Evolutionary conservation across 2,888 invertebrate genomes (phyloP), one percentile per base, ranked within the genome.

Genomic region (Germaria angustata): DNA sequence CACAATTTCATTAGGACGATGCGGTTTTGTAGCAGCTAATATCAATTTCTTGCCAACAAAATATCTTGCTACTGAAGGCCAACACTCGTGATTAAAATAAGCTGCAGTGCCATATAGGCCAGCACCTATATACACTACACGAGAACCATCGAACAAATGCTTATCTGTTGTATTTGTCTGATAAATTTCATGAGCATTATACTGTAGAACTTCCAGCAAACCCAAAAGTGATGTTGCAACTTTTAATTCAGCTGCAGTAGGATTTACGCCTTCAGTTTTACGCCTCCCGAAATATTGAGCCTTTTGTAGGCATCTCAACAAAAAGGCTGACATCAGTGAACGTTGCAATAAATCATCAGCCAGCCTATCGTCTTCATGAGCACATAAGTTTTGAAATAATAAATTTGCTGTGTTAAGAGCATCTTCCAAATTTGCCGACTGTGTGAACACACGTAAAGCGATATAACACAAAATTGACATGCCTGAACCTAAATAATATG

Each of bases 181-280:
- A 86, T 94, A 95, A 41, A 97, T 94, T 91, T 96, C 96, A 87
- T 97, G 96, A 0, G 96, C 96, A 88, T 97, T 97, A 90, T 96
- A 97, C 88, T 96, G 96, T 13, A 96, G 90, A 65, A 96, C 92
- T 90, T 96, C 95, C 9, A 96, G 92, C 86, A 95, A 93, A 44
- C 93, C 93, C 8, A 96, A 90, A 8, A 97, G 88, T 20, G 96
- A 90, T 66, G 94, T 93, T 9, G 93, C 94, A 22, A 96, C 92
- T 84, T 92, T 90, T 66, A 93, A 87, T 88, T 95, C 94, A 22
- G 92, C 92, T 15, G 93, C 92, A 0, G 91, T 92, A 2, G 89
- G 91, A 84, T 91, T 92, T 0, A 90, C 91, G 0, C 90, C 90
- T 66, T 91, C 91, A 2, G 92, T 91, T 71, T 89, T 91, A 13